phyloP scores from a whole-genome alignment of 2,113 vertebrate species.

The Monarcha castaneiventris region DNA sequence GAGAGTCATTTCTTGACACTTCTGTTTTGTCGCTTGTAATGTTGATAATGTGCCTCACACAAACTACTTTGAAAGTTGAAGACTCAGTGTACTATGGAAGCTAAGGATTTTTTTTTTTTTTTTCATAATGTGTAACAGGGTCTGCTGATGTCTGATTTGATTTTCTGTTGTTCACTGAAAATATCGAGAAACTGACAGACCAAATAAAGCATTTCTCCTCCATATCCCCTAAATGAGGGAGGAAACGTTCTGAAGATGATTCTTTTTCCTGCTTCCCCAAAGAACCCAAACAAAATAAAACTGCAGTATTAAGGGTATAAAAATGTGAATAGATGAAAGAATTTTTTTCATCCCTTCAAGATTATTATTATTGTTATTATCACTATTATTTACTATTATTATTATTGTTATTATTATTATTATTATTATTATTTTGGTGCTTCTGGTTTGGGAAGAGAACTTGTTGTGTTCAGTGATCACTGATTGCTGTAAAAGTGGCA shows the following conservation, averaged over 20 bases:
- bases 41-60: not conserved
- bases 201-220: not conserved
- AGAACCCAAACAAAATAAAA: not conserved
- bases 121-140: not conserved
- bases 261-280: not conserved
- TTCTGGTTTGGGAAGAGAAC: slow-evolving; percentile 64
- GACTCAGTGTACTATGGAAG: not conserved
- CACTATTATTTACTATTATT: slow-evolving; percentile 55
- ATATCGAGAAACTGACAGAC: not conserved
- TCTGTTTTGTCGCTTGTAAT: not conserved
- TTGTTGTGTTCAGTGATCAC: slow-evolving; percentile 56
- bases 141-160: not conserved
- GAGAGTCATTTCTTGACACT: not conserved
- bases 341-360: slow-evolving; percentile 59
- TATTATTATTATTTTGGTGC: slow-evolving; percentile 65
- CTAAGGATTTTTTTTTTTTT: not conserved
- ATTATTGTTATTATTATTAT: slow-evolving; percentile 24
- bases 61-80: not conserved
- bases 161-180: not conserved
- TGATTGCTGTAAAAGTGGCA: slow-evolving; percentile 45
- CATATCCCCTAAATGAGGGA: not conserved
- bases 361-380: slow-evolving; percentile 14
- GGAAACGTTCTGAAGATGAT: not conserved
- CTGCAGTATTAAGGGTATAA: not conserved
- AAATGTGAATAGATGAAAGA: slow-evolving; percentile 73